Evolutionary conservation across 1,140 invertebrate genomes (phyloP), one percentile per base, ranked within the genome.

Genomic region (Berghia stephanieae): DNA sequence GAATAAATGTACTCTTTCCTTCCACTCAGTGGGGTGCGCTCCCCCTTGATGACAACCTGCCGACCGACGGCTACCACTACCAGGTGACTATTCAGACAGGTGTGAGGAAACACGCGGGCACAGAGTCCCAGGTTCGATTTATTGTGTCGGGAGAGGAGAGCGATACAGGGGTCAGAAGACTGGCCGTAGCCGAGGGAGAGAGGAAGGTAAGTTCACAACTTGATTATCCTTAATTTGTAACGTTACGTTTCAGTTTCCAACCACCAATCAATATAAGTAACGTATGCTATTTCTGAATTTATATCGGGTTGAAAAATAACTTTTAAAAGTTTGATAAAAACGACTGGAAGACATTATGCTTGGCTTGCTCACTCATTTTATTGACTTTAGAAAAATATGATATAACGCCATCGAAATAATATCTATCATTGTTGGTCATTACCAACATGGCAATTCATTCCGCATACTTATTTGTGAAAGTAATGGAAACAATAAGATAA

Each of bases 21-120:
- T 60, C 6, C 31, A 10, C 10, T 79, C 79, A 86, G 87, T 89
- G 88, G 88, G 88, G 88, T 24, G 88, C 88, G 10, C 80, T 84
- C 4, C 88, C 88, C 0, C 79, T 90, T 46, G 86, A 86, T 34
- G 89, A 90, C 81, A 90, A 90, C 80, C 81, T 89, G 21, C 89
- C 89, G 1, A 85, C 85, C 0, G 89, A 90, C 77, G 85, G 67
- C 34, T 89, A 89, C 68, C 86, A 87, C 81, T 90, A 90, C 80
- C 85, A 89, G 75, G 24, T 90, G 5, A 83, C 87, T 8, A 84
- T 90, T 16, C 82, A 88, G 74, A 90, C 89, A 1, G 88, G 88
- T 13, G 78, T 87, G 24, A 82, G 84, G 42, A 88, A 88, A 79
- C 80, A 85, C 16, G 81, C 86, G 0, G 85, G 86, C 3, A 90